Base-by-base conservation (phyloP, 1,140 invertebrate species). In the Alviniconcha marisindica region DNA sequence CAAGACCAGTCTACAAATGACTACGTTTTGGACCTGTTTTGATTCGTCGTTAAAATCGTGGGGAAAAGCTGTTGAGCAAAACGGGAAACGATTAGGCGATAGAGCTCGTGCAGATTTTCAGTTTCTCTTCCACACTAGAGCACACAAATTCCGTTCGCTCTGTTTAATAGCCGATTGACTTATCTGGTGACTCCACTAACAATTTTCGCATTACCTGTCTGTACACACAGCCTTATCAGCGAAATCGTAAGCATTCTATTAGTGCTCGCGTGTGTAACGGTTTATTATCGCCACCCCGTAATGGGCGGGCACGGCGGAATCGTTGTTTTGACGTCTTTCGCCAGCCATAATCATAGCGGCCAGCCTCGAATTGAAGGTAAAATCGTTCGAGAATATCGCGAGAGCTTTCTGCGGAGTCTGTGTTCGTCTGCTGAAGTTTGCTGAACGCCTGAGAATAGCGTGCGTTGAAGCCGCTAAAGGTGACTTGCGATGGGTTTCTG, bases 221-320 rank as follows among this genome's bases (percentile, higher is more conserved):
- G 60, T n/a, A 63, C 60, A 31, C 60, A 63, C 24, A 14, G 60
- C 60, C 7, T 48, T 63, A 63, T 63, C 60, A 5, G 10, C 10
- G 24, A 63, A 63, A 63, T 63, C 60, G 60, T 63, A 63, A 63
- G 21, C 21, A 31, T 63, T 63, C 60, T 63, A 31, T 63, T 63
- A 63, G 60, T n/a, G 60, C 60, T 24, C 60, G 60, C 60, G 60
- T 63, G 60, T 63, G 60, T 63, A 63, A 63, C 60, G 28, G 60
- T 24, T 63, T 24, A 63, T 63, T 63, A 63, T 63, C 60, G 28
- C 4, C 10, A 63, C 60, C 60, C 60, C 60, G 21, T 63, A 63
- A 63, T 63, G 60, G 60, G 60, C 21, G 4, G 10, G 60, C 60
- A 14, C 60, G 60, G 60, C 4, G 60, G 28, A 63, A 24, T 63